Evolutionary conservation across 2,797 vertebrate species (phyloP), one percentile per base, ranked within the genome.

Genomic region (Anolis apletophallus): DNA sequence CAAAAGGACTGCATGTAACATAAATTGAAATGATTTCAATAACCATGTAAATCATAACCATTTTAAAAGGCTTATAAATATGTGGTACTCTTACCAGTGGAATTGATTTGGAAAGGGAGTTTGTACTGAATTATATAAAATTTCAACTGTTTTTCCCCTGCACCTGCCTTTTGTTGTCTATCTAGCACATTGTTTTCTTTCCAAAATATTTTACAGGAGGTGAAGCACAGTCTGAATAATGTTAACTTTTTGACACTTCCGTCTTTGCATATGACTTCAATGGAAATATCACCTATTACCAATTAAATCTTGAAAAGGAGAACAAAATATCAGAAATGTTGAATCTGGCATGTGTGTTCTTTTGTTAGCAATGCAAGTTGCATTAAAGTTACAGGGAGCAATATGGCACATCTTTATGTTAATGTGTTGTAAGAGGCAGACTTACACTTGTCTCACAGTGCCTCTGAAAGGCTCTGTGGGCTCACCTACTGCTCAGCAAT

Each of bases 301-400:
- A 46, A 46, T 46, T 46, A 46, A 46, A 46, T 46, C 5, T 46
- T 3, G 40, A 46, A 46, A 46, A 46, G 40, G 40, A 46, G 46
- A 46, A 46, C 46, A 46, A 46, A 46, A 46, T 46, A 46, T 46
- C 46, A 46, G 46, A 78, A 88, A 10, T 78, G 12, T 81, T 69
- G 55, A 46, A 80, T 36, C 46, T 36, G 21, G 23, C 59, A 88
- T 67, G 5, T n/a, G 23, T 5, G 81, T 21, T 72, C 23, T 76
- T 55, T 61, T 32, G 34, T 67, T 84, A 64, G 23, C 69, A 12
- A 77, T 29, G 57, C 26, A 78, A 73, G 85, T 74, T 85, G 0
- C 32, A 78, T 55, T 61, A 1, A 64, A 84, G 68, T 71, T 72
- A 9, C 16, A 14, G 4, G 85, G 81, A 91, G 82, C 78, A 92